Evolutionary conservation across 2,797 vertebrate genomes (phyloP), one percentile per base, ranked within the genome.

Genomic region (Emys orbicularis): DNA sequence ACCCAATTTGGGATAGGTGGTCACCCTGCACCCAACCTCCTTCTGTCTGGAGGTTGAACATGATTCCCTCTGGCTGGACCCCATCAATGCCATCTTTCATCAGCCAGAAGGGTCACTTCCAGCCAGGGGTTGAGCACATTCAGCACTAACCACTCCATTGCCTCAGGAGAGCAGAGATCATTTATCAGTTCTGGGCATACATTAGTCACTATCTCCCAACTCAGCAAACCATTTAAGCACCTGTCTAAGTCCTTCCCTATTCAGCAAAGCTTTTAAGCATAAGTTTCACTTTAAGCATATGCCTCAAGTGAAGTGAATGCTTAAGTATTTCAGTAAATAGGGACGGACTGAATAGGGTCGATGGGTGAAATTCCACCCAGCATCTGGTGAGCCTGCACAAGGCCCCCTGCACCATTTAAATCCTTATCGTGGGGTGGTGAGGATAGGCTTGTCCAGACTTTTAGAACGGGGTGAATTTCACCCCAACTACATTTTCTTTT

Each of bases 401-500:
- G 27, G 44, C 23, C 41, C 72, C 13, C 61, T 72, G 65, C 19
- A 89, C 41, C 84, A 72, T 89, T 79, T 88, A 94, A 92, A 81
- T 11, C 53, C 79, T 53, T 47, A 81, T 8, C 34, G 90, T 23
- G 1, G n/a, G 4, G 15, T 29, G 77, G 86, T 19, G 12, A 53
- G 31, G 57, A 93, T 84, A 88, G 77, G 85, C 65, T 65, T 9
- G 2, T 8, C 65, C 5, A 91, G 52, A 56, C 8, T 9, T 29
- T n/a, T 12, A 93, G 79, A 79, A 79, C 37, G 15, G 37, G 83
- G 3, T 82, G 90, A 87, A 91, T 84, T 79, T 88, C 49, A 81
- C 12, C 76, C 47, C 31, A 80, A 4, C 0, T 90, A 21, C 41
- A 93, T 80, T 90, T 82, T 84, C 77, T 86, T 91, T 84, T 65